Evolutionary conservation across 1,140 invertebrate species (phyloP).

Genomic region (Bathynomus jamesi): DNA sequence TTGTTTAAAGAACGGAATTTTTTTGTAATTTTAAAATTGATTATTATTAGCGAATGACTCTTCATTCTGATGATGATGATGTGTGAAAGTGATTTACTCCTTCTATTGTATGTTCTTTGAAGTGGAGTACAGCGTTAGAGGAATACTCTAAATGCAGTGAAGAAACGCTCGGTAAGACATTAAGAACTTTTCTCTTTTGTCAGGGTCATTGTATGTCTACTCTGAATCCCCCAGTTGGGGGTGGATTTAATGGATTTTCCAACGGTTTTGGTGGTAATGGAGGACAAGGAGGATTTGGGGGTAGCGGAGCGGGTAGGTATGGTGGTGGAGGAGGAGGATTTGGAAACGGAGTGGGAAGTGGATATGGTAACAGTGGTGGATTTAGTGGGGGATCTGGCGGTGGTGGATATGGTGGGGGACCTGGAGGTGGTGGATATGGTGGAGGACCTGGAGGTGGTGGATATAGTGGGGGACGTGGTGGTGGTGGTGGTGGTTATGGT

Average conservation of each 20-base stretch:
- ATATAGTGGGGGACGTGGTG: constrained; percentile 8
- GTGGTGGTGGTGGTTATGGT: constrained; percentile 8
- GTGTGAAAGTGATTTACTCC: neutral
- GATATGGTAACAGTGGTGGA: neutral
- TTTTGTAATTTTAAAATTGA: neutral
- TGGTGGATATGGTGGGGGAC: neutral
- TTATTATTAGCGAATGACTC: neutral
- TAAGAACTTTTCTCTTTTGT: neutral
- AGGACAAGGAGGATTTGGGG: neutral
- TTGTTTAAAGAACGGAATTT: neutral
- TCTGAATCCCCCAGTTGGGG: constrained; percentile 30
- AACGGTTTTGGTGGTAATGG: neutral
- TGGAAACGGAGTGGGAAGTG: neutral
- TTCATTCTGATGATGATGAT: neutral
- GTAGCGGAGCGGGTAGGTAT: neutral
- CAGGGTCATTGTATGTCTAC: constrained; percentile 37
- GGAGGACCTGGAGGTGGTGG: constrained; percentile 11
- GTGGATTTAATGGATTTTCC: constrained; percentile 4
- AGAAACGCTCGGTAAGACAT: neutral
- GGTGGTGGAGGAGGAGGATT: neutral
- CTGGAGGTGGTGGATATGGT: neutral
- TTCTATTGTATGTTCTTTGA: neutral
- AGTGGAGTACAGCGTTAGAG: neutral
- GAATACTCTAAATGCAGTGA: neutral
- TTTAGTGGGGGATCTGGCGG: constrained; percentile 7